Evolutionary conservation across 2,888 invertebrate genomes (phyloP), one percentile per base, ranked within the genome.

Genomic region (Orthosia gothica): DNA sequence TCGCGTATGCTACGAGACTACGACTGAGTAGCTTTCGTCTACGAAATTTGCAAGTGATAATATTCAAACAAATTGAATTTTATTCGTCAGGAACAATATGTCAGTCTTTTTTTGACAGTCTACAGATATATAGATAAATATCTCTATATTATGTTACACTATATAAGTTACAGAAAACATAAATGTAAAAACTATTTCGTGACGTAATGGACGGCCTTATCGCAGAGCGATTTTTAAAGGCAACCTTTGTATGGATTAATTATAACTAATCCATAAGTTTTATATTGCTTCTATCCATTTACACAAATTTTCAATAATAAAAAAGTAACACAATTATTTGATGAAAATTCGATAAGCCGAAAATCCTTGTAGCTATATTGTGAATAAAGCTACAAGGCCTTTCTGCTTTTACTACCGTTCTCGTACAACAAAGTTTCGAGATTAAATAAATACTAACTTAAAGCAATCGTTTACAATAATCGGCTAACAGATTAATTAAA

Each of bases 401-500:
- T 23, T 23, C 5, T 1, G 9, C 45, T 61, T 61, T 61, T 20
- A 61, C 45, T 20, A 20, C 20, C 40, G 7, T 2, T 7, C 1
- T 11, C 54, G 3, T 23, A 2, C 20, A 52, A 55, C 15, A 74
- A 76, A 76, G 13, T 58, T 76, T 23, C 16, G 55, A 57, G 57
- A 49, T 47, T 61, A 47, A 65, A 68, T 65, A 55, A 77, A 63
- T 57, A 52, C 64, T 20, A 59, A 65, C 3, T 63, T 40, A 16
- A 58, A 66, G 40, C 62, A 54, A 69, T 57, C 59, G 68, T 57
- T 62, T 23, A 47, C n/a, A 40, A 59, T 67, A 18, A 40, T 52
- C 67, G 18, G 32, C 16, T 23, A 57, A 54, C 23, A 70, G 18
- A 52, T 70, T 64, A 67, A 67, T 76, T 71, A 67, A 62, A 18